Conservation (phyloP, 2,113 vertebrate genomes). For the Corapipo altera region DNA sequence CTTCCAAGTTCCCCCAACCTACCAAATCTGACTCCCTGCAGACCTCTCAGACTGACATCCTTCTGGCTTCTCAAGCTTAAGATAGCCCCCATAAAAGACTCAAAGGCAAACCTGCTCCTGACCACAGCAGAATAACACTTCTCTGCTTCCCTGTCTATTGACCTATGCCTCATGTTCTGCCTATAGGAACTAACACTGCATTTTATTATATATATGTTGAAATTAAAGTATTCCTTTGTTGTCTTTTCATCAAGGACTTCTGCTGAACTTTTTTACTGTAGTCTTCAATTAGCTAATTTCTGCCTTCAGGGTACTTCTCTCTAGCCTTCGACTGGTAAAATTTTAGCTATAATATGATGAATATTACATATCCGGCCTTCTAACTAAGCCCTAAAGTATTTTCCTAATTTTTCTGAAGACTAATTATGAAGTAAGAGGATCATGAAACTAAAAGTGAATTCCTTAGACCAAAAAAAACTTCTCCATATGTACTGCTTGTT, state of each 20-base stretch:
- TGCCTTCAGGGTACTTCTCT: not conserved
- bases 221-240: not conserved
- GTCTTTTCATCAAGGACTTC: not conserved
- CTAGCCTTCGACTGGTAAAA: not conserved
- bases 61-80: not conserved
- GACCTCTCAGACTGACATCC: not conserved
- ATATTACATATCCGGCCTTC: slow-evolving; percentile 24
- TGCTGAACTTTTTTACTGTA: not conserved
- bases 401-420: not conserved
- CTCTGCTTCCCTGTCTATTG: not conserved
- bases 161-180: not conserved
- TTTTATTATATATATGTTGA: not conserved
- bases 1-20: not conserved
- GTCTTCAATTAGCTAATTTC: slow-evolving; percentile 2
- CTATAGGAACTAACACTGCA: not conserved
- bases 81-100: not conserved
- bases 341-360: slow-evolving; percentile 4
- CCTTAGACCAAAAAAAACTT: not conserved
- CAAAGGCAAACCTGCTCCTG: not conserved
- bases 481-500: not conserved
- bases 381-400: not conserved
- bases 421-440: not conserved
- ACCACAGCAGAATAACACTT: not conserved
- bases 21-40: not conserved
- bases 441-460: not conserved